Evolutionary conservation across 2,113 vertebrate species (phyloP).

Genomic region (Hippocampus comes): DNA sequence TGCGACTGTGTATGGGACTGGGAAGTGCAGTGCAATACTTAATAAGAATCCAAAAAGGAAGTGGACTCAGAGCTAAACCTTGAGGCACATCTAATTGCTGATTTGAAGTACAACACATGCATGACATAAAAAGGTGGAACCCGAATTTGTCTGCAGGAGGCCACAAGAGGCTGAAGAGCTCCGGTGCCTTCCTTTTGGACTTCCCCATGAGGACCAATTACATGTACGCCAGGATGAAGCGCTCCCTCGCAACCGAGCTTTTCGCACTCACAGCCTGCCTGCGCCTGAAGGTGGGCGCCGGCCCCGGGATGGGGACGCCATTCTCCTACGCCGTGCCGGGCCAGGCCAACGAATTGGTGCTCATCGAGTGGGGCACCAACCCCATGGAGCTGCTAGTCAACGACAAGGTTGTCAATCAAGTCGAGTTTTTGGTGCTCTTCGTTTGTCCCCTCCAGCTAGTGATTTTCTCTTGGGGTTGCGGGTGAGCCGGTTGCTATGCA

Average conservation of each 20-base stretch:
- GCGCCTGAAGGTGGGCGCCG: slow-evolving; percentile 64
- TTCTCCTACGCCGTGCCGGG: slow-evolving; percentile 76
- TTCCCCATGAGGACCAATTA: slow-evolving; percentile 78
- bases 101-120: background rate
- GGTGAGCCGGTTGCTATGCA: too few relatives aligned
- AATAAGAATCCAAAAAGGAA: too few relatives aligned
- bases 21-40: too few relatives aligned
- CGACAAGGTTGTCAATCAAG: slow-evolving; percentile 65
- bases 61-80: too few relatives aligned
- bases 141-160: slow-evolving; percentile 28
- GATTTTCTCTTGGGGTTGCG: too few relatives aligned
- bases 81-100: background rate
- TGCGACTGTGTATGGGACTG: too few relatives aligned
- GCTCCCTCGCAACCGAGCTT: slow-evolving; percentile 66
- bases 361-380: slow-evolving; percentile 76
- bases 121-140: background rate
- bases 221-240: slow-evolving; percentile 70
- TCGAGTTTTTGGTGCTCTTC: background rate
- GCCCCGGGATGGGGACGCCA: slow-evolving; percentile 72
- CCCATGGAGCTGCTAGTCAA: slow-evolving; percentile 77
- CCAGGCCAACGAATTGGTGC: slow-evolving; percentile 77
- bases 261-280: slow-evolving; percentile 74
- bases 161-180: slow-evolving; percentile 61
- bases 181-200: slow-evolving; percentile 69
- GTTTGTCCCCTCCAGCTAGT: too few relatives aligned